Evolutionary conservation across 2,113 vertebrate genomes (phyloP), one percentile per base, ranked within the genome.

Genomic region (Pollimyrus isidori): DNA sequence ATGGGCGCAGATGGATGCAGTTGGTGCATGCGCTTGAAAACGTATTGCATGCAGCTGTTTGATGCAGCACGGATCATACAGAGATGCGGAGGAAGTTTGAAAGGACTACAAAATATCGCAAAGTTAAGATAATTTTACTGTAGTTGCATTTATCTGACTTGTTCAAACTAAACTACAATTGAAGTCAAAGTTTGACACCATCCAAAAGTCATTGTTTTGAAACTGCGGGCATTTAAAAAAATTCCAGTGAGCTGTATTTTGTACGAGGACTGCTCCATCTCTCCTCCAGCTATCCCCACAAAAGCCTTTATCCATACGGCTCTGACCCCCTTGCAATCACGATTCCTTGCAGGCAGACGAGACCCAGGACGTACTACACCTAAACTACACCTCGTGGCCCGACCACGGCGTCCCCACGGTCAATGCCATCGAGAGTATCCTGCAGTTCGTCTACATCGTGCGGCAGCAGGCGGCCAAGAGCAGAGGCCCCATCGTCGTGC

Each of bases 301-400:
- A 10, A n/a, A 65, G 3, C 62, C n/a, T 13, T n/a, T 9, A 4
- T 30, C n/a, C 62, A 3, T 30, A 4, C 3, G n/a, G 62, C 10
- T 76, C 30, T 6, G n/a, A 87, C 50, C 15, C 50, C 49, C 21
- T 17, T 2, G 26, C 5, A 15, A 35, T 52, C n/a, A 87, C 21
- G 86, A 48, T 10, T 35, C 53, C 90, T 88, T 84, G 7, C 91
- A 99, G 98, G 98, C 97, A 0, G 97, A 99, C 0, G 98, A 99
- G 91, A 94, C 92, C 52, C 98, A 97, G 91, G 97, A 97, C 0
- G 95, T 99, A 87, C 95, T 97, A 91, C 98, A 99, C 92, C 97
- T 98, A 88, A 99, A 99, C 94, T 99, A 97, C 95, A 99, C 97
- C 0, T 98, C 98, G 0, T 99, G 98, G 98, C 98, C 98, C 0